Base-by-base conservation (phyloP, 1,140 invertebrate species). In the Drosophila cardini region DNA sequence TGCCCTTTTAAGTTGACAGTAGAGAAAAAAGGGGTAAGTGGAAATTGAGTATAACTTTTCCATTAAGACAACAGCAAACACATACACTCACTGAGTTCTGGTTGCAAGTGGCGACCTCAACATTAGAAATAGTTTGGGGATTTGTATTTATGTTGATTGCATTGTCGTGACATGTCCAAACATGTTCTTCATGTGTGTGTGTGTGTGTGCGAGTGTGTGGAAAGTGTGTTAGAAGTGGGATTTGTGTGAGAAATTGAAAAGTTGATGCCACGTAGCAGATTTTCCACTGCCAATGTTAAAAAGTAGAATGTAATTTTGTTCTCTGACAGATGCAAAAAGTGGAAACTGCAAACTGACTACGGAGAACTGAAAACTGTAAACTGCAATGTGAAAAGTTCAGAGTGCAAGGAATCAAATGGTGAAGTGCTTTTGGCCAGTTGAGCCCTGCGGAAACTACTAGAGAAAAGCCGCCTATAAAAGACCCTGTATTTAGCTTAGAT, bases 71-170 rank as follows among this genome's bases (percentile, higher is more conserved):
- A 81, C 70, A 78, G 78, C 58, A 34, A 21, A 10, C 48, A 57
- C 21, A 43, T 4, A 26, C 48, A 57, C 21, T 13, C 4, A 26
- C 21, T 26, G 21, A 26, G 21, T 26, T 26, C 21, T 26, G 21
- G 21, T 26, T 36, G 52, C 52, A 55, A 26, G 36, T 26, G 61
- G 36, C 58, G 58, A 62, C 40, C 43, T 72, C 56, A 55, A 90
- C 84, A 87, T 90, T 89, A 87, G 1, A 87, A 87, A 87, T 90
- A 87, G 84, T 90, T 87, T 87, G 69, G 84, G 85, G 85, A 87
- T 87, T 84, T 87, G 85, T 87, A 89, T 87, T 87, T 90, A 87
- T 87, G 84, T 90, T 90, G 84, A 87, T 90, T 87, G 84, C 84
- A 90, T 87, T 89, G 80, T 89, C 73, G 70, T 45, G 55, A 64